Evolutionary conservation across 2,113 vertebrate genomes (phyloP).

Genomic region (Brachypodius melanocephalos): DNA sequence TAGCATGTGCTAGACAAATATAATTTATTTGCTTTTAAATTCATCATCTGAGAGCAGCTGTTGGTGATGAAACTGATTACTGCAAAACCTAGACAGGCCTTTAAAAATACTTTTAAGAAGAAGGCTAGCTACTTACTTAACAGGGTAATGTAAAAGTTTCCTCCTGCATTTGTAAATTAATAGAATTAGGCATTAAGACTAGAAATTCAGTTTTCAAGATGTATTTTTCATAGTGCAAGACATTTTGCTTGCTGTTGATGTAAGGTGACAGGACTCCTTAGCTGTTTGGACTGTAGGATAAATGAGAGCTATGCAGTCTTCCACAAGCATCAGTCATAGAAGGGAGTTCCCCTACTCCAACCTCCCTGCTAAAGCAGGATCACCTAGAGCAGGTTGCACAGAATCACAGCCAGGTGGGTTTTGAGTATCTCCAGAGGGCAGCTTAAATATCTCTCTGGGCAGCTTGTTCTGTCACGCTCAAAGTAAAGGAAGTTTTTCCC

Average conservation of each 20-base stretch:
- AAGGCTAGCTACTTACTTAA: neutral
- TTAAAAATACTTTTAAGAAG: neutral
- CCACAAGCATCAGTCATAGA: neutral
- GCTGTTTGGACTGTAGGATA: neutral
- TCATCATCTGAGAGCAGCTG: neutral
- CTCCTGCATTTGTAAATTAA: neutral
- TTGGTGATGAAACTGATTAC: neutral
- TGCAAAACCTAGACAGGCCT: neutral
- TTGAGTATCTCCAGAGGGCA: neutral
- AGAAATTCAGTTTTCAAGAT: neutral
- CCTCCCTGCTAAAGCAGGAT: neutral
- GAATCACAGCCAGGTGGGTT: neutral
- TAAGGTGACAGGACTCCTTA: neutral
- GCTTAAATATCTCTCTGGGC: neutral
- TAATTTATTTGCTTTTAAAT: neutral
- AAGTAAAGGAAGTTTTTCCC: neutral
- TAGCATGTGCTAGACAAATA: accelerated
- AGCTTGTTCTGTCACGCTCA: neutral
- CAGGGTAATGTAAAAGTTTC: neutral
- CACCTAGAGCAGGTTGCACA: neutral
- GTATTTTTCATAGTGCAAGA: neutral
- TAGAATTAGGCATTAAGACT: neutral
- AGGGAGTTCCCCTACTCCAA: neutral
- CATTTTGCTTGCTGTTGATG: neutral
- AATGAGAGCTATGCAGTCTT: neutral